These are phyloP conservation scores for Scaptodrosophila latifasciaeformis DNA, from an alignment of 2,888 invertebrate species.

Conservation along the genomic window DNA sequence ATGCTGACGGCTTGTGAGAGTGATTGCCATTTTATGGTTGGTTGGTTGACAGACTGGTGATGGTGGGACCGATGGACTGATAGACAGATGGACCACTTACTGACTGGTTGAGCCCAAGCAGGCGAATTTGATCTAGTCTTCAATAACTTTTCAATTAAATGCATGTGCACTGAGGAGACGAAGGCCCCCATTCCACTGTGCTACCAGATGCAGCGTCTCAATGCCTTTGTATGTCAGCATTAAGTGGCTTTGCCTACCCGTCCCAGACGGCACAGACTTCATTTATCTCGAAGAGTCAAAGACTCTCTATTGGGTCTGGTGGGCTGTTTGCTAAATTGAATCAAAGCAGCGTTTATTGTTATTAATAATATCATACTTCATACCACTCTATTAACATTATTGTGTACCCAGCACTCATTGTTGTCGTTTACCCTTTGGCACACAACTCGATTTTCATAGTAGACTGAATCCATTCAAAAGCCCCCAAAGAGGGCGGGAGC, in stretches of 20 bases:
- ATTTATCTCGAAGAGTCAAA: too few species aligned
- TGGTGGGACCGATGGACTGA: slow-evolving; percentile 3
- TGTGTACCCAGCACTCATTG: slow-evolving; percentile 13
- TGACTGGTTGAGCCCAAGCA: not conserved
- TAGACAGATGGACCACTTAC: not conserved
- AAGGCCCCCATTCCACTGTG: slow-evolving; percentile 2
- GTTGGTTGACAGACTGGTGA: not conserved
- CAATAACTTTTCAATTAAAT: slow-evolving; percentile 37
- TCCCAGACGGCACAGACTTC: too few species aligned
- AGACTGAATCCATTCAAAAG: slow-evolving; percentile 5
- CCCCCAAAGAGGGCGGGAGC: too few species aligned
- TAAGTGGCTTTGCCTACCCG: slow-evolving; percentile 9
- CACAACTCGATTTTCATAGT: slow-evolving; percentile 37
- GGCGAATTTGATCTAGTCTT: not conserved
- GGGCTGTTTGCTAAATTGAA: slow-evolving; percentile 33
- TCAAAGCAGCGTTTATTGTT: slow-evolving; percentile 34
- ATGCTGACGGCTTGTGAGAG: not conserved
- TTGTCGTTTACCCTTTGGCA: slow-evolving; percentile 32
- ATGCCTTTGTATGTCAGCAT: slow-evolving; percentile 1
- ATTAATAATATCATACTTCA: slow-evolving; percentile 37
- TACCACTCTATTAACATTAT: slow-evolving; percentile 3
- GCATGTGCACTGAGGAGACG: slow-evolving; percentile 19
- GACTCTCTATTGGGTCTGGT: slow-evolving; percentile 1
- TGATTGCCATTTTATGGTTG: slow-evolving; percentile 22
- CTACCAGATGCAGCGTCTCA: slow-evolving; percentile 3